Evolutionary conservation across 2,888 invertebrate genomes (phyloP).

Genomic region (Orthosia gothica): DNA sequence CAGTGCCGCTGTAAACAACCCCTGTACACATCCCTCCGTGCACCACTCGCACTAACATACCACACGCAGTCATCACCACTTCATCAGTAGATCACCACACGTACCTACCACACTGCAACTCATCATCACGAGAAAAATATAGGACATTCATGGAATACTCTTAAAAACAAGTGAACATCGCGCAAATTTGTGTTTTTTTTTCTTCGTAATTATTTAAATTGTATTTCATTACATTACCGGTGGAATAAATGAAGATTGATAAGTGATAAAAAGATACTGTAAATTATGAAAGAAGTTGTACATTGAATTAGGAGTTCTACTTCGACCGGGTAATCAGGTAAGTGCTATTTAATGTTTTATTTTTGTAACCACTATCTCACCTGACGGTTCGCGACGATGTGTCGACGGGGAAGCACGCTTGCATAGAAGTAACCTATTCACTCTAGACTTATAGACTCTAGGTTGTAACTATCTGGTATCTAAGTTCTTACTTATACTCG

Average conservation of each 20-base stretch:
- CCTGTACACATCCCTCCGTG: background rate
- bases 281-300: constrained; percentile 17
- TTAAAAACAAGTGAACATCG: background rate
- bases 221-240: too few relatives aligned
- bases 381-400: too few relatives aligned
- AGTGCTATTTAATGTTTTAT: background rate
- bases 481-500: too few relatives aligned
- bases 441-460: too few relatives aligned
- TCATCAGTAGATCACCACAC: background rate
- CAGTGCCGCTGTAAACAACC: constrained; percentile 51
- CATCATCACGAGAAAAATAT: background rate
- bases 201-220: background rate
- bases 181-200: too few relatives aligned
- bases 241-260: background rate
- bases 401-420: too few relatives aligned
- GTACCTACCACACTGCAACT: background rate
- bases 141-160: background rate
- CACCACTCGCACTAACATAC: constrained; percentile 2
- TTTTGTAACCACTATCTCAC: too few relatives aligned
- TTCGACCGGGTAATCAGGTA: constrained; percentile 26
- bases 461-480: too few relatives aligned
- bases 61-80: background rate
- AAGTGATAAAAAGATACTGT: constrained; percentile 4
- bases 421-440: too few relatives aligned
- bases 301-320: background rate